Evolutionary conservation across 2,113 vertebrate species (phyloP).

Genomic region (Dascyllus trimaculatus): DNA sequence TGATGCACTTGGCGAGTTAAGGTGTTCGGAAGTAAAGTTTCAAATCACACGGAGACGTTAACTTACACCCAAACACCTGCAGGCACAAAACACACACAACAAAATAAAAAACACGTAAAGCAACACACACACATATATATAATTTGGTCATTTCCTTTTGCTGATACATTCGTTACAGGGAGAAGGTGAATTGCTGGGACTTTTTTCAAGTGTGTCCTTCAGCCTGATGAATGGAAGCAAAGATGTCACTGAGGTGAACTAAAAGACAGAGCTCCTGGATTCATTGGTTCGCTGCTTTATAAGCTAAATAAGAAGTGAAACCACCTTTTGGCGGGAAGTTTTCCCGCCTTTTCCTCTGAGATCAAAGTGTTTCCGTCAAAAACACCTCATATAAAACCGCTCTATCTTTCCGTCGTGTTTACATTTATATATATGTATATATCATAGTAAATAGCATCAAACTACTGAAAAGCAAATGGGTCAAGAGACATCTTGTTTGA

Average conservation of each 20-base stretch:
- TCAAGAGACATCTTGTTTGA: too few relatives aligned
- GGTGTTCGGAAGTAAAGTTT: conserved; percentile 10
- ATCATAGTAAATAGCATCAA: too few relatives aligned
- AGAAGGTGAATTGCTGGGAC: conserved; percentile 8
- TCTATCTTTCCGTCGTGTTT: too few relatives aligned
- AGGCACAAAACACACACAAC: conserved; percentile 27
- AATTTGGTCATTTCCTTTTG: conserved; percentile 72
- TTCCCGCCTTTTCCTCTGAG: too few relatives aligned
- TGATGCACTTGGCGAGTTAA: neutral
- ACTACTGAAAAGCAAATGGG: too few relatives aligned
- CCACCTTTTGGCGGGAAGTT: too few relatives aligned
- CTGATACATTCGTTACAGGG: conserved; percentile 57
- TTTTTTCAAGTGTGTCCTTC: conserved; percentile 5
- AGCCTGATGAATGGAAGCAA: conserved; percentile 14
- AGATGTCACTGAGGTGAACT: neutral
- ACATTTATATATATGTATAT: too few relatives aligned
- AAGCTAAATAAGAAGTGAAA: neutral
- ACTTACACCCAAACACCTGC: neutral
- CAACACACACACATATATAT: conserved; percentile 4
- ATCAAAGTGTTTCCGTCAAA: too few relatives aligned
- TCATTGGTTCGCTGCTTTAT: neutral
- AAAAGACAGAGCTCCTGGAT: neutral
- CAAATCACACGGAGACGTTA: conserved; percentile 2
- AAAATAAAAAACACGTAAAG: neutral
- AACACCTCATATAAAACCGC: too few relatives aligned